phyloP scores from a whole-genome alignment of 64 coral and sea anemone species.

The Montipora foliosa region DNA sequence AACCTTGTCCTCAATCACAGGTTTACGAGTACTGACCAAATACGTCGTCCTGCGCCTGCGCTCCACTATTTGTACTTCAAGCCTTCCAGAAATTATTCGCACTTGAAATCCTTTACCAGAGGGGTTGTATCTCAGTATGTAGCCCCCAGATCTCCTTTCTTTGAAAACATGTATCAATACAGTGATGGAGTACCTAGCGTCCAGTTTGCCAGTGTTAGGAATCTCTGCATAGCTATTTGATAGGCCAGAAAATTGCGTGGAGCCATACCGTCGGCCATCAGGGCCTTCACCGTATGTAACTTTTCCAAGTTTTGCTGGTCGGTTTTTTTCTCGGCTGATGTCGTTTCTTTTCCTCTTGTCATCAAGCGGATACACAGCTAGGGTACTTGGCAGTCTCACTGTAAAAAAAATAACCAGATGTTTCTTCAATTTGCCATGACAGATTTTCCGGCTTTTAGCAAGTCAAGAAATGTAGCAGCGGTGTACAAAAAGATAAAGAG shows the following conservation, averaged over 20 bases:
- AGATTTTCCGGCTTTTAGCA: too few species aligned
- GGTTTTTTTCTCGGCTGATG: conserved; percentile 15
- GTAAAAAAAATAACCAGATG: neutral
- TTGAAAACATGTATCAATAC: conserved; percentile 70
- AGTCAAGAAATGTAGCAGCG: neutral
- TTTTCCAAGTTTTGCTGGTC: conserved; percentile 35
- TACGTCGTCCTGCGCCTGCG: conserved; percentile 33
- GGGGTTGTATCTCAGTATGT: conserved; percentile 70
- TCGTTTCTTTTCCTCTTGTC: conserved; percentile 20
- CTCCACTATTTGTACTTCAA: conserved; percentile 59
- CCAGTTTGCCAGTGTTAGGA: conserved; percentile 61
- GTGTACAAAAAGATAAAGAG: too few species aligned
- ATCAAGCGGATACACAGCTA: conserved; percentile 58
- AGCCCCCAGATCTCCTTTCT: conserved; percentile 31
- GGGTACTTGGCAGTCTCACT: conserved; percentile 26
- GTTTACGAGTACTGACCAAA: neutral
- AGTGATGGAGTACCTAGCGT: conserved; percentile 73
- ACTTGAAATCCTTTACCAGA: conserved; percentile 71
- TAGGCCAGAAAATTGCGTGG: conserved; percentile 69
- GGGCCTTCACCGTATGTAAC: conserved; percentile 58
- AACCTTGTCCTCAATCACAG: conserved; percentile 29
- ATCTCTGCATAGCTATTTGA: conserved; percentile 73
- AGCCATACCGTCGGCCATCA: conserved; percentile 62
- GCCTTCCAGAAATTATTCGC: conserved; percentile 24
- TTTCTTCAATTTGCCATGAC: neutral